These are phyloP conservation scores for Tyria jacobaeae DNA, from an alignment of 2,888 invertebrate species.

Conservation along the genomic window DNA sequence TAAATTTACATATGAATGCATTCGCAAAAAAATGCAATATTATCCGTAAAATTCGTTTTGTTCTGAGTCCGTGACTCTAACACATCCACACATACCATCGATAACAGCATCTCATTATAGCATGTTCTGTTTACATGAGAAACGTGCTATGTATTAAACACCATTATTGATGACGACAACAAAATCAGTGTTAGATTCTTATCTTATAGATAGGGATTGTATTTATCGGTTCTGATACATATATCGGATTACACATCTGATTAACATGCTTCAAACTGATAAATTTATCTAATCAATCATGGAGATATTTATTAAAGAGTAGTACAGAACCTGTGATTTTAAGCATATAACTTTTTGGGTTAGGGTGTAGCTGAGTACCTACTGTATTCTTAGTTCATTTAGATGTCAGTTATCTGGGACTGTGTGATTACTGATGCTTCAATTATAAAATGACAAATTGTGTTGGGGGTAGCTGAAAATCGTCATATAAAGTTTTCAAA, in stretches of 20 bases:
- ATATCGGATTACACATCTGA: conserved; percentile 9
- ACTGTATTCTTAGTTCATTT: too few relatives aligned
- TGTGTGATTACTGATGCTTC: too few relatives aligned
- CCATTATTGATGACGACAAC: conserved; percentile 11
- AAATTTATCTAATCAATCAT: not conserved
- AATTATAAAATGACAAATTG: too few relatives aligned
- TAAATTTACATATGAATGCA: too few relatives aligned
- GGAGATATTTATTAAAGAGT: not conserved
- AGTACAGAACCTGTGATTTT: not conserved
- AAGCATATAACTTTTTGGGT: too few relatives aligned
- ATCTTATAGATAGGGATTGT: conserved; percentile 8
- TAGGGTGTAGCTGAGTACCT: too few relatives aligned
- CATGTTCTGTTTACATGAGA: not conserved
- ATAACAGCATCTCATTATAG: not conserved
- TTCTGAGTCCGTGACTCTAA: too few relatives aligned
- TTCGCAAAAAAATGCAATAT: too few relatives aligned
- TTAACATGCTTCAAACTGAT: conserved; percentile 3
- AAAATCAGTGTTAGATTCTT: conserved; percentile 24
- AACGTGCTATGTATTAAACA: conserved; percentile 1
- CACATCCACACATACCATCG: not conserved
- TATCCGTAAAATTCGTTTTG: too few relatives aligned
- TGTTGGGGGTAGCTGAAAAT: too few relatives aligned
- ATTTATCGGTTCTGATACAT: conserved; percentile 6
- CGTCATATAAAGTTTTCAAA: too few relatives aligned
- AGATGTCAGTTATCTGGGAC: too few relatives aligned